Conservation (phyloP, 2,888 invertebrate species). For the Nomada ferruginata region DNA sequence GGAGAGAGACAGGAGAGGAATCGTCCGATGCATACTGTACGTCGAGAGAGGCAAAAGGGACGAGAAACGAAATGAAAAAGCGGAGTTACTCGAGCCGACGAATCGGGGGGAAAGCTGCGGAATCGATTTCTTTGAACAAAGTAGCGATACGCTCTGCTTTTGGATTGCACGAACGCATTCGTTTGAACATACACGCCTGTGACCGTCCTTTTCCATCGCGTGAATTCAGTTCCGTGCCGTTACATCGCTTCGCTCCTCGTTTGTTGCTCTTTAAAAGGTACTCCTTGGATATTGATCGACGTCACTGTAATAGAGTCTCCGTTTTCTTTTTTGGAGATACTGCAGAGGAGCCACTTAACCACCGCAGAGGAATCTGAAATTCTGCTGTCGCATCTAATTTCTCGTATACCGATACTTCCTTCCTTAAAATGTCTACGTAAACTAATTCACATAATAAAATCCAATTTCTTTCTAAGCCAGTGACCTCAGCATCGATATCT, state of each 20-base stretch:
- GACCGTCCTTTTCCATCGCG: slow-evolving; percentile 2
- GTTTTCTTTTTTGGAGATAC: slow-evolving; percentile 7
- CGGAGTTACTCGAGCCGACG: background rate
- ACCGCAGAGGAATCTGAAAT: background rate
- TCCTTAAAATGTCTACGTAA: background rate
- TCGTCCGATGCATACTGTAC: background rate
- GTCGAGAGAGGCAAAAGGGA: background rate
- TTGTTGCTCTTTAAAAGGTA: slow-evolving; percentile 40
- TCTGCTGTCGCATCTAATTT: background rate
- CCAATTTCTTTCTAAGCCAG: background rate
- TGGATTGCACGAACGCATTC: slow-evolving; percentile 20
- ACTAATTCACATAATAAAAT: background rate
- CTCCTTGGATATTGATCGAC: slow-evolving; percentile 53
- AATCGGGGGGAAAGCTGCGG: slow-evolving; percentile 5
- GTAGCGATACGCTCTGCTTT: slow-evolving; percentile 35
- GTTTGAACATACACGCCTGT: background rate
- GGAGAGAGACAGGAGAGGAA: background rate
- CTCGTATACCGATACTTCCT: background rate
- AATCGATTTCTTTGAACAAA: slow-evolving; percentile 3
- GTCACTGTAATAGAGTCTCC: slow-evolving; percentile 13
- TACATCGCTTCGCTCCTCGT: slow-evolving; percentile 35
- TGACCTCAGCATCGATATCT: slow-evolving; percentile 28
- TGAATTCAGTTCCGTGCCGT: slow-evolving; percentile 23
- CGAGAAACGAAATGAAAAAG: background rate
- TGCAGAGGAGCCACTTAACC: background rate